Evolutionary conservation across 35 echinoderm and acorn worm species (phyloP).

Genomic region (Ptychodera flava): DNA sequence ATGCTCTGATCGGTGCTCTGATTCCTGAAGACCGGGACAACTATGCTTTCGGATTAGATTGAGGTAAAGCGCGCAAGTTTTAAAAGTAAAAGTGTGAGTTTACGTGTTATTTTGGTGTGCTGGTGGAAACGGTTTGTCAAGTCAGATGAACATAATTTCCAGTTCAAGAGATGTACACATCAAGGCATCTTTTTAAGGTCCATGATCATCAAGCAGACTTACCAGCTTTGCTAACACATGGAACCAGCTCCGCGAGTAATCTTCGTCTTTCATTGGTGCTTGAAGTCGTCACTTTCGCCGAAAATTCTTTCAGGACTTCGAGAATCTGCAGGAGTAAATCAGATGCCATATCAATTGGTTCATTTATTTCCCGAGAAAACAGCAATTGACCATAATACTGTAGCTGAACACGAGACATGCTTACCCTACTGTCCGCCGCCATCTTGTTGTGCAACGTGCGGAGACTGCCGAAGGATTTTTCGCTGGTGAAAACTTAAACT

Average conservation of each 20-base stretch:
- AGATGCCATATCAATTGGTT: not conserved
- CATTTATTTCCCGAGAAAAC: not conserved
- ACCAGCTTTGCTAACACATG: conserved; percentile 10
- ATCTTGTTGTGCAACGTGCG: not conserved
- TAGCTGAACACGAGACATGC: not conserved
- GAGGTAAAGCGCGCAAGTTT: not conserved
- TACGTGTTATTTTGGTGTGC: not conserved
- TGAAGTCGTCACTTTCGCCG: conserved; percentile 5
- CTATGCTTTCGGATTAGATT: not conserved
- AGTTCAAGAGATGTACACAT: not conserved
- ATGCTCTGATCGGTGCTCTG: too few relatives aligned
- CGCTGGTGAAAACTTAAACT: too few relatives aligned
- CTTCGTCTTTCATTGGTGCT: not conserved
- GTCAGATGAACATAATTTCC: not conserved
- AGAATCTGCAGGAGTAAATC: not conserved
- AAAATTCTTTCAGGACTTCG: conserved; percentile 14
- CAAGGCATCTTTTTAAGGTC: not conserved
- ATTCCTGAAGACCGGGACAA: too few relatives aligned
- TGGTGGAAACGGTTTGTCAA: not conserved
- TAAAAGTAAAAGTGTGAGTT: not conserved
- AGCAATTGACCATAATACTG: not conserved
- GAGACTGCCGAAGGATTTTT: not conserved
- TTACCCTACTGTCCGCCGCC: not conserved
- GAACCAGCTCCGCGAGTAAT: not conserved
- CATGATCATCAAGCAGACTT: not conserved